Evolutionary conservation across 2,888 invertebrate species (phyloP).

Genomic region (Stenodema calcarata): DNA sequence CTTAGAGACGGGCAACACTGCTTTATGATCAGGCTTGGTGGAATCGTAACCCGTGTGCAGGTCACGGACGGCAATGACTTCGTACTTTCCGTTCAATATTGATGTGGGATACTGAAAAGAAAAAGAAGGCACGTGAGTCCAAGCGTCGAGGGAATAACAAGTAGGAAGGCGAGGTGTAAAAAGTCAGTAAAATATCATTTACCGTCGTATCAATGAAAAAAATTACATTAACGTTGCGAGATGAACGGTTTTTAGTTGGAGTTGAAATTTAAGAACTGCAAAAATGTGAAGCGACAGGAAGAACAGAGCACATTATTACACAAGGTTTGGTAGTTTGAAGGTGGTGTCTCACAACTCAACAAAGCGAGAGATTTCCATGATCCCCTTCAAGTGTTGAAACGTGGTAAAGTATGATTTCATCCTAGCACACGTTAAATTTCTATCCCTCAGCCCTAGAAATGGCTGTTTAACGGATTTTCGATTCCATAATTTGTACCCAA

Average conservation of each 20-base stretch:
- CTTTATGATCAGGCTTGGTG: constrained; percentile 71
- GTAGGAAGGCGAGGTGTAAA: background rate
- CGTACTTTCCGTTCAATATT: constrained; percentile 70
- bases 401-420: too few species aligned
- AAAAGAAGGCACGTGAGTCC: constrained; percentile 6
- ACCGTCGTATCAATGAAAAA: background rate
- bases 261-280: too few species aligned
- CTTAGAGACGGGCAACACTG: constrained; percentile 72
- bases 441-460: too few species aligned
- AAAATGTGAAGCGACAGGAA: background rate
- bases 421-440: too few species aligned
- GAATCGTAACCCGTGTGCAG: constrained; percentile 87
- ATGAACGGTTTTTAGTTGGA: too few species aligned
- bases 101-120: constrained; percentile 73
- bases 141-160: background rate
- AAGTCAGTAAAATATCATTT: background rate
- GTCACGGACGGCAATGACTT: constrained; percentile 79
- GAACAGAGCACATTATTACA: background rate
- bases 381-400: too few species aligned
- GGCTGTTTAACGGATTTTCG: too few species aligned
- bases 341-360: too few species aligned
- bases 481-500: too few species aligned
- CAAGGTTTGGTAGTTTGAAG: too few species aligned
- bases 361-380: too few species aligned
- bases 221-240: too few species aligned